Percentiles rank a stretch among this genome's conserved stretches.
phyloP scores from a whole-genome alignment of 2,888 invertebrate species.

The Labia minor region DNA sequence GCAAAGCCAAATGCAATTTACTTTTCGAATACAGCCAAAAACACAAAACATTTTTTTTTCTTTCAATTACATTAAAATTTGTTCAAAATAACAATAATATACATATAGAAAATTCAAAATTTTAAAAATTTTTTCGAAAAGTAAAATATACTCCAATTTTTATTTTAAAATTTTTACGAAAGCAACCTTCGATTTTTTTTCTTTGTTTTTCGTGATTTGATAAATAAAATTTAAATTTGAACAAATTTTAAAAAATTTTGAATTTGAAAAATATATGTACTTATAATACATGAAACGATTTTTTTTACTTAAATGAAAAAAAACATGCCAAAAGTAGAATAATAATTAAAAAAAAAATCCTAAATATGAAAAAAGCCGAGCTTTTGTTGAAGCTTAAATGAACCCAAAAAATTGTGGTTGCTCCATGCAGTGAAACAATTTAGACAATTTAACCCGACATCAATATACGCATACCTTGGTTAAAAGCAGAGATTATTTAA shows the following conservation, averaged over 20 bases:
- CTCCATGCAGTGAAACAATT: conserved; percentile 3
- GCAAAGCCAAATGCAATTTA: background rate
- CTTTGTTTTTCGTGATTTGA: too few relatives aligned
- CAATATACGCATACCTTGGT: conserved; percentile 4
- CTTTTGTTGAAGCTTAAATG: background rate
- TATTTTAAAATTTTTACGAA: too few relatives aligned
- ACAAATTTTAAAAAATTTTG: conserved; percentile 18
- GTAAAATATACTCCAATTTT: too few relatives aligned
- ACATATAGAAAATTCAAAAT: conserved; percentile 18
- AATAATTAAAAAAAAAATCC: background rate
- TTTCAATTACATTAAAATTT: background rate
- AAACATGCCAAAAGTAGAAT: background rate
- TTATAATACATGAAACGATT: background rate
- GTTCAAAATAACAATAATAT: conserved; percentile 16
- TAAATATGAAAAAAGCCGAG: conserved; percentile 13
- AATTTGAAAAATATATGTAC: too few relatives aligned
- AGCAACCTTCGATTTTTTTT: too few relatives aligned
- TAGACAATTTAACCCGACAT: background rate
- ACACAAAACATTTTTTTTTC: background rate
- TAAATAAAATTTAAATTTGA: conserved; percentile 14
- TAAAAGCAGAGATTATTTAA: conserved; percentile 6
- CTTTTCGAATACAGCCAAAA: background rate
- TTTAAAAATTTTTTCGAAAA: conserved; percentile 13
- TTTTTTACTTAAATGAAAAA: background rate
- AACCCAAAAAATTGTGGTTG: conserved; percentile 5